phyloP scores from a whole-genome alignment of 2,113 vertebrate species.

The Poeciliopsis retropinna region DNA sequence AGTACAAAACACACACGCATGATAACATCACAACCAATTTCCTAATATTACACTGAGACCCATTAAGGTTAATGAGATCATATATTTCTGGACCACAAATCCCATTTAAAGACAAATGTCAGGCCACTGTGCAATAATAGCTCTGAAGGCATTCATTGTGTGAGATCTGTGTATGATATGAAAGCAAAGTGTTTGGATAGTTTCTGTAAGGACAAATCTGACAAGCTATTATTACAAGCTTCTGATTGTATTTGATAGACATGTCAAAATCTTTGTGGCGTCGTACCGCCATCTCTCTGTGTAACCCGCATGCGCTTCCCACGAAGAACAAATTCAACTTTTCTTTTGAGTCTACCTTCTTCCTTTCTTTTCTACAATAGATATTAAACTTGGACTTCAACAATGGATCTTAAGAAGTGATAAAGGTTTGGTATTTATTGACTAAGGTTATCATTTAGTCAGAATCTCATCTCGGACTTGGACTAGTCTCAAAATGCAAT shows the following conservation, averaged over 20 bases:
- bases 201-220: neutral
- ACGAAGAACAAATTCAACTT: too few relatives aligned
- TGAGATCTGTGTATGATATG: conserved; percentile 10
- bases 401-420: too few relatives aligned
- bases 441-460: too few relatives aligned
- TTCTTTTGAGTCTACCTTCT: too few relatives aligned
- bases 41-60: neutral
- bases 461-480: too few relatives aligned
- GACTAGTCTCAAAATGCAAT: too few relatives aligned
- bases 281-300: too few relatives aligned
- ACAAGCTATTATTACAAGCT: neutral
- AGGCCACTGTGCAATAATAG: neutral
- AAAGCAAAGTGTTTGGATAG: conserved; percentile 26
- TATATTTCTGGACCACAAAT: neutral
- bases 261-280: neutral
- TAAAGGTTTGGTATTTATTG: too few relatives aligned
- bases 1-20: neutral
- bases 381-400: too few relatives aligned
- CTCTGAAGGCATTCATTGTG: neutral
- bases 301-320: too few relatives aligned
- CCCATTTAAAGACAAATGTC: neutral
- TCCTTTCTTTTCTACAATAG: too few relatives aligned
- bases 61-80: conserved; percentile 21
- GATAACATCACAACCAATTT: neutral
- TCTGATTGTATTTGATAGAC: too few relatives aligned